Evolutionary conservation across 53 echinoderm and acorn worm genomes (phyloP).

Genomic region (Zoroaster sp.): DNA sequence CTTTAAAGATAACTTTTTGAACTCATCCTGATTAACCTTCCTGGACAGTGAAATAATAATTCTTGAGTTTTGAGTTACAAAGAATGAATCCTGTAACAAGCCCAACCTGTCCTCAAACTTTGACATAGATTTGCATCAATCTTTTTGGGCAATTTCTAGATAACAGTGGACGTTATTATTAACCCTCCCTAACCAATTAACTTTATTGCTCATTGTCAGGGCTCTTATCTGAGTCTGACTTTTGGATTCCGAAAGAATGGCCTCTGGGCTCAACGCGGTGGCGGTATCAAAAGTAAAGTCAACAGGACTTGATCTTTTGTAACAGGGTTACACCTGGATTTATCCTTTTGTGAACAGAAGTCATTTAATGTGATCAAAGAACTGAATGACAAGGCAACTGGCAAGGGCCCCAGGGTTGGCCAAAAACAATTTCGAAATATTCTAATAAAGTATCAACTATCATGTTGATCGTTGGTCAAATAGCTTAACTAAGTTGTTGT

Average conservation of each 20-base stretch:
- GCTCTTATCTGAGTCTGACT: not conserved
- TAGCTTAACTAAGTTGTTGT: not conserved
- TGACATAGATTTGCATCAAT: not conserved
- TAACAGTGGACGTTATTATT: not conserved
- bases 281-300: not conserved
- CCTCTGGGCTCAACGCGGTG: not conserved
- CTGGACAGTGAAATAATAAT: no score
- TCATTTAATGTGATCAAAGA: not conserved
- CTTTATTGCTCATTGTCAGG: slow-evolving; percentile 49
- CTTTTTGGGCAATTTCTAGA: not conserved
- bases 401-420: not conserved
- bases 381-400: not conserved
- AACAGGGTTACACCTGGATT: not conserved
- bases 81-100: not conserved
- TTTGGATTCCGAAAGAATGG: not conserved
- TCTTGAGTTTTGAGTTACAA: not conserved
- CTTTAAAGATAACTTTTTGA: no score
- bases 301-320: not conserved
- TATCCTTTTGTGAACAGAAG: not conserved
- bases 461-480: not conserved
- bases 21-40: no score
- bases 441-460: not conserved
- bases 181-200: slow-evolving; percentile 26
- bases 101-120: not conserved
- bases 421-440: not conserved